Evolutionary conservation across 2,113 vertebrate genomes (phyloP), one percentile per base, ranked within the genome.

Genomic region (Alces alces): DNA sequence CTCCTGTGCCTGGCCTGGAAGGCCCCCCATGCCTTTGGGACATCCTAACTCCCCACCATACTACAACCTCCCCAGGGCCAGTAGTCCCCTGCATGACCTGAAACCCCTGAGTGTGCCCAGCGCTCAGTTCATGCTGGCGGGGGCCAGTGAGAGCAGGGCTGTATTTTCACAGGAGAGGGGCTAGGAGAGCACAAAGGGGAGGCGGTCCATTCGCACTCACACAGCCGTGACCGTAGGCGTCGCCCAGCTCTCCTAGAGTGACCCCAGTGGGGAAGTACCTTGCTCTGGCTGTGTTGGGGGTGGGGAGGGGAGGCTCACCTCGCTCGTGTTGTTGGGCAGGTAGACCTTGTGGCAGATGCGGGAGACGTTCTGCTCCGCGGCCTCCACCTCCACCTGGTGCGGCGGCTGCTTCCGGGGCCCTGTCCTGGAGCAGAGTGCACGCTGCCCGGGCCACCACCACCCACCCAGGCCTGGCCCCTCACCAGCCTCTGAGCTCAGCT

Each of bases 351-450:
- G 99, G 87, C 98, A 99, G 96, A 99, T 99, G 97, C 99, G 99
- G n/a, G 98, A 99, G 98, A 98, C 98, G 95, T 99, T 99, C 97
- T 99, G 99, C 91, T 99, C 99, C 79, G 99, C 99, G 85, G 99
- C 99, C 23, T 99, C 99, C 9, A 99, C 98, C 97, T 99, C 99
- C 93, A 99, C 99, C 57, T 99, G 98, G 96, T 99, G 99, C 28
- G 99, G 99, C 12, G 99, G 99, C 93, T 99, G 99, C 98, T 99
- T 99, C 97, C 99, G 99, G 97, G 99, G 99, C 30, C 99, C 99
- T 1, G 82, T 98, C 98, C 99, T 99, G 87, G 93, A 98, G 95
- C 90, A 98, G 33, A 97, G 60, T 47, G 90, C 0, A 5, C 0
- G 0, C 3, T 78, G 50, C 23, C 39, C 30, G 0, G 7, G 19